Evolutionary conservation across 2,113 vertebrate species (phyloP), one percentile per base, ranked within the genome.

Genomic region (Microcebus jonahi): DNA sequence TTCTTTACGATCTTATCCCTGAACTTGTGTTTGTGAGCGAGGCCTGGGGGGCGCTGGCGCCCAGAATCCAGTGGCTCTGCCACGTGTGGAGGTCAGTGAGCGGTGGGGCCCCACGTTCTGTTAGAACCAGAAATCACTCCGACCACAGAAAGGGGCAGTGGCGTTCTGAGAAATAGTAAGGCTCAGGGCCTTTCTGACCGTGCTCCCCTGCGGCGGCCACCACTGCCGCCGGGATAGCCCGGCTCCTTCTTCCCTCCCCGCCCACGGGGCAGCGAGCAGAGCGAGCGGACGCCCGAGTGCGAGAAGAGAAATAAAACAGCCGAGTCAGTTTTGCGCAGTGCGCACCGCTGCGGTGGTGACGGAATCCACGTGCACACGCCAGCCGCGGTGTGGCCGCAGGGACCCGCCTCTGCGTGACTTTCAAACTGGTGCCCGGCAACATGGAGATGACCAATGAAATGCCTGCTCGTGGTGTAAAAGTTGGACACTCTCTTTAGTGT

Each of bases 381-480:
- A 2, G 34, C 55, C 17, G 1, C 9, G 15, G 31, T 5, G 31
- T 31, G 75, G 12, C 59, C 15, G 39, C 65, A 5, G 53, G 0
- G 34, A 31, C 13, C 25, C 0, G 12, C 39, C 29, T 23, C 20
- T 10, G 0, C n/a, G 23, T 68, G 31, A 4, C 6, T 36, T 31
- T 68, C 25, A 29, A 11, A 23, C 1, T 0, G 39, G 39, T 39
- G 10, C 45, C 1, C 25, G 36, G 2, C 63, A 6, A 13, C 8
- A 14, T 21, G 13, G 45, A n/a, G 29, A 42, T 15, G 82, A 77
- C 34, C 3, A 2, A 81, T 18, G 55, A 59, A 67, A 42, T 0
- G 31, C 5, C 7, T 79, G 67, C 27, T 31, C 2, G 14, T 4
- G 13, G 29, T 71, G 63, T 73, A 39, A 39, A 57, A 9, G 8